These are phyloP conservation scores for Patiria pectinifera DNA, from an alignment of 53 echinoderm and acorn worm genomes.

Conservation along the genomic window DNA sequence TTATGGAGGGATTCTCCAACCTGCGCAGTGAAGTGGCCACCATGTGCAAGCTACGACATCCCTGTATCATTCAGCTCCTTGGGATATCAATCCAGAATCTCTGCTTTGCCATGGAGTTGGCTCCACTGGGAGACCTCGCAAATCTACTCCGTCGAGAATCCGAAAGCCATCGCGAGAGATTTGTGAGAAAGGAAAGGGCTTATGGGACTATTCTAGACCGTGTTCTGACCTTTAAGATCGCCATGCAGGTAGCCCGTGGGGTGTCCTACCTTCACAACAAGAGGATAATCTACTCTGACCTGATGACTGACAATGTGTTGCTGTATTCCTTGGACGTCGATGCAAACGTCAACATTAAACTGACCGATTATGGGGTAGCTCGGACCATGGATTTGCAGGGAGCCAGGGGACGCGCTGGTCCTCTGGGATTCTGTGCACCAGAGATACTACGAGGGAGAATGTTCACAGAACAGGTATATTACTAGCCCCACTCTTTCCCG, in stretches of 20 bases:
- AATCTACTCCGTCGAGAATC: slow-evolving; percentile 22
- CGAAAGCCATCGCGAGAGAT: not conserved
- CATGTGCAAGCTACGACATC: slow-evolving; percentile 74
- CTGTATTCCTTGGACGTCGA: slow-evolving; percentile 70
- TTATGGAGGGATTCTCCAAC: slow-evolving; percentile 71
- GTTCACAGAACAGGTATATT: slow-evolving; percentile 79
- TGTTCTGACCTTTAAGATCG: slow-evolving; percentile 59
- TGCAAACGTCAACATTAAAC: slow-evolving; percentile 70
- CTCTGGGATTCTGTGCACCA: slow-evolving; percentile 89
- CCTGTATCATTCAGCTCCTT: slow-evolving; percentile 73
- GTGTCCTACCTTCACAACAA: slow-evolving; percentile 75
- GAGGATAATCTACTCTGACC: slow-evolving; percentile 73
- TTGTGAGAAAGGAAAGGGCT: not conserved
- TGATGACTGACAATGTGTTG: slow-evolving; percentile 39
- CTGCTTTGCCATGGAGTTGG: slow-evolving; percentile 88
- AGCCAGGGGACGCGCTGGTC: slow-evolving; percentile 77
- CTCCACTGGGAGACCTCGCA: slow-evolving; percentile 78
- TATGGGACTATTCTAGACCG: slow-evolving; percentile 59
- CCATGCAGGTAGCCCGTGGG: slow-evolving; percentile 74
- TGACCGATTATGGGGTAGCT: not conserved
- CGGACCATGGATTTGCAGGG: slow-evolving; percentile 69
- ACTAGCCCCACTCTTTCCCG: too few species aligned
- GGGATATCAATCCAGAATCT: slow-evolving; percentile 76
- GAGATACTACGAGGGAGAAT: slow-evolving; percentile 72
- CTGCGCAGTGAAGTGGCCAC: slow-evolving; percentile 80